These are phyloP conservation scores for Botrylloides violaceus DNA, from an alignment of 23 tunicate species.

Conservation along the genomic window DNA sequence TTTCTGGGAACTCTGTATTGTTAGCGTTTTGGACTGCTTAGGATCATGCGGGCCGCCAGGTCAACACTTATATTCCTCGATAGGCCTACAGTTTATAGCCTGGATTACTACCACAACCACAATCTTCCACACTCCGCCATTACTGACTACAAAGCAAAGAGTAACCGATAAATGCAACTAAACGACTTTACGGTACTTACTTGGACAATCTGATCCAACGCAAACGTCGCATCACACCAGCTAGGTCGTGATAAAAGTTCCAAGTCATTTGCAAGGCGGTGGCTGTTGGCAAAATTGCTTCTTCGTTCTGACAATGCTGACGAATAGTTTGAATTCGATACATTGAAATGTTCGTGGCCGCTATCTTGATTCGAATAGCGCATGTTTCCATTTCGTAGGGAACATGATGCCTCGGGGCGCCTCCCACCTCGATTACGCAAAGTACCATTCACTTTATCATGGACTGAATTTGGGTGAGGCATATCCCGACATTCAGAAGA, in stretches of 20 bases:
- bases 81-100: too few species aligned
- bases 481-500: neutral
- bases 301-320: neutral
- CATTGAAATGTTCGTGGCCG: neutral
- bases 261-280: constrained; percentile 40
- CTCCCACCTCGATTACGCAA: constrained; percentile 4
- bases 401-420: neutral
- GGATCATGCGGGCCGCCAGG: too few species aligned
- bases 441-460: neutral
- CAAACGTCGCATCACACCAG: constrained; percentile 92
- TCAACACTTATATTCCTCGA: too few species aligned
- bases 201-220: constrained; percentile 55
- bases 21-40: too few species aligned
- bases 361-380: neutral
- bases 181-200: constrained; percentile 42
- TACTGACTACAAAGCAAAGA: too few species aligned
- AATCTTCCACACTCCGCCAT: too few species aligned
- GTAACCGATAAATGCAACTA: too few species aligned
- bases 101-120: too few species aligned
- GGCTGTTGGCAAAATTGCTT: neutral
- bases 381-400: neutral
- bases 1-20: too few species aligned
- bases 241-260: constrained; percentile 80
- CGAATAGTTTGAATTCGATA: neutral
- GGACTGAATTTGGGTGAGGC: neutral